Evolutionary conservation across 2,888 invertebrate species (phyloP), one percentile per base, ranked within the genome.

Genomic region (Branchellion lobata): DNA sequence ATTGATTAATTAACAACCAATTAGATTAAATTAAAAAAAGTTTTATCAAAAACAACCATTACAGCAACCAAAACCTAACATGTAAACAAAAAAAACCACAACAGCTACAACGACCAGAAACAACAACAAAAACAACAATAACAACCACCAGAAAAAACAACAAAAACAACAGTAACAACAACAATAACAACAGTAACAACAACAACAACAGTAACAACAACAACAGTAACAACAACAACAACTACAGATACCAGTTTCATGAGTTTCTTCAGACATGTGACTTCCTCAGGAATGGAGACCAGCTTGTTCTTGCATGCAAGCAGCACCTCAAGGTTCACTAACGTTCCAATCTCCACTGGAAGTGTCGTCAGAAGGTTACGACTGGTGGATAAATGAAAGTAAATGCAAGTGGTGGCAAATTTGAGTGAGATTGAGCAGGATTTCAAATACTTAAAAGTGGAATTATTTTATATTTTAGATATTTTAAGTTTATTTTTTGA

Each of bases 281-380:
- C 90, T 88, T 96, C 96, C 87, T 95, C 95, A 31, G 96, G 96
- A 83, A 96, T 88, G n/a, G 92, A 91, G 53, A 92, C 91, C 83
- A 96, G 90, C 85, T 92, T 91, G 89, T 96, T 96, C 90, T 95
- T 93, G 81, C 93, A 92, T 36, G 95, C 91, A 82, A 95, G 90
- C 78, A 96, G 90, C 75, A 94, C 90, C 84, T 89, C 88, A 65
- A 89, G 83, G 0, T 84, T 82, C 8, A 94, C 94, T 88, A 96
- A 91, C 87, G 92, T 68, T 27, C 95, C 95, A 87, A 96, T 90
- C 88, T 94, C 93, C 76, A 93, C 91, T 2, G 96, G 96, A 85
- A 96, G 89, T 84, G 92, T 90, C 69, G 92, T 91, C 85, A 96
- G 90, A 88, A 95, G 95, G 89, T 96, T 96, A 84, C 95, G 93